These are phyloP conservation scores for Panopea generosa DNA, from an alignment of 2,888 invertebrate species.

Conservation along the genomic window DNA sequence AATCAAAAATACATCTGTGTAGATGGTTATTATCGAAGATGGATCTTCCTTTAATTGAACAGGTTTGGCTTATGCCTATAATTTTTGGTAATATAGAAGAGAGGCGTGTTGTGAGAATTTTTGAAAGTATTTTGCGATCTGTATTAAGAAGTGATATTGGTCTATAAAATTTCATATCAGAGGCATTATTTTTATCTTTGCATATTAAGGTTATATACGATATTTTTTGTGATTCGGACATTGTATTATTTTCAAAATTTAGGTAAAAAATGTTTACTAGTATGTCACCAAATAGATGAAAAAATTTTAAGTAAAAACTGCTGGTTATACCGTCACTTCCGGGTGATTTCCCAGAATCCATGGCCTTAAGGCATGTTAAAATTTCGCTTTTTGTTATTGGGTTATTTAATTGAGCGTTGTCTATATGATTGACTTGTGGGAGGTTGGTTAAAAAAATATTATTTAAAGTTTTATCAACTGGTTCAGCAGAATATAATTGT, in stretches of 20 bases:
- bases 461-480: too few relatives aligned
- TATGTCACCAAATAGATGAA: slow-evolving; percentile 35
- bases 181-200: slow-evolving; percentile 50
- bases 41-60: slow-evolving; percentile 57
- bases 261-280: slow-evolving; percentile 14
- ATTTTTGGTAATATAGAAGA: too few relatives aligned
- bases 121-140: too few relatives aligned
- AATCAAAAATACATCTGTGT: slow-evolving; percentile 54
- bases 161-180: slow-evolving; percentile 40
- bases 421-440: too few relatives aligned
- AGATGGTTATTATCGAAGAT: slow-evolving; percentile 65
- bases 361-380: too few relatives aligned
- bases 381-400: too few relatives aligned
- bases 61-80: slow-evolving; percentile 62
- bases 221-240: slow-evolving; percentile 29
- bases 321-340: slow-evolving; percentile 36
- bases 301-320: slow-evolving; percentile 29
- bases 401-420: too few relatives aligned
- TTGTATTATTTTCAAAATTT: slow-evolving; percentile 18
- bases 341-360: slow-evolving; percentile 21
- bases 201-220: slow-evolving; percentile 54
- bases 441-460: too few relatives aligned
- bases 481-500: too few relatives aligned
- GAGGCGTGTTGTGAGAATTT: too few relatives aligned
- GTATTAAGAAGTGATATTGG: too few relatives aligned